Percentiles rank a stretch among this genome's conserved stretches.
phyloP scores from a whole-genome alignment of 2,888 invertebrate genomes.

The Tuberolachnus salignus region DNA sequence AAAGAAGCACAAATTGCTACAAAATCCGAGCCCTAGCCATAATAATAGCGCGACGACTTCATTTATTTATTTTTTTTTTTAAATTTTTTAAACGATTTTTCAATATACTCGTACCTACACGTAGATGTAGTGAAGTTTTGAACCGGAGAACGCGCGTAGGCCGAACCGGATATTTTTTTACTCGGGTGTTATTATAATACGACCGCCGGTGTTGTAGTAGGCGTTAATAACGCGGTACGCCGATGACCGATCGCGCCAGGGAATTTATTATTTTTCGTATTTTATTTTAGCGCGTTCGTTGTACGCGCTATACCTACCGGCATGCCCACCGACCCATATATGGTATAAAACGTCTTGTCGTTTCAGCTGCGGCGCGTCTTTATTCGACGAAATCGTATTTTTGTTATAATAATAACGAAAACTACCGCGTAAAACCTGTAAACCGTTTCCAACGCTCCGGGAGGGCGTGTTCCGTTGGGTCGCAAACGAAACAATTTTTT shows the following conservation, averaged over 20 bases:
- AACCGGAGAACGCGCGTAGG: not conserved
- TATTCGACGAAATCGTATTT: no score
- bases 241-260: not conserved
- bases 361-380: not conserved
- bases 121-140: no score
- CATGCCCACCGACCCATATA: no score
- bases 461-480: no score
- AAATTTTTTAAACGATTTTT: not conserved
- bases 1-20: no score
- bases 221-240: not conserved
- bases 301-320: not conserved
- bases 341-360: not conserved
- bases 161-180: constrained; percentile 29
- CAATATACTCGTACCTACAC: not conserved
- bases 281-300: not conserved
- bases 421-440: no score
- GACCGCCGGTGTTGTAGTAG: no score
- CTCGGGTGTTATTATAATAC: not conserved
- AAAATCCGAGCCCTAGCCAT: no score
- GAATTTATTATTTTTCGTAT: not conserved
- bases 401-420: no score
- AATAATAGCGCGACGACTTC: no score
- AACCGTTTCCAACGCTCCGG: no score
- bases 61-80: not conserved
- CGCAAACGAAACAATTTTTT: no score